These are phyloP conservation scores for Drosophila subpulchrella DNA, from an alignment of 1,140 invertebrate genomes.

Conservation along the genomic window DNA sequence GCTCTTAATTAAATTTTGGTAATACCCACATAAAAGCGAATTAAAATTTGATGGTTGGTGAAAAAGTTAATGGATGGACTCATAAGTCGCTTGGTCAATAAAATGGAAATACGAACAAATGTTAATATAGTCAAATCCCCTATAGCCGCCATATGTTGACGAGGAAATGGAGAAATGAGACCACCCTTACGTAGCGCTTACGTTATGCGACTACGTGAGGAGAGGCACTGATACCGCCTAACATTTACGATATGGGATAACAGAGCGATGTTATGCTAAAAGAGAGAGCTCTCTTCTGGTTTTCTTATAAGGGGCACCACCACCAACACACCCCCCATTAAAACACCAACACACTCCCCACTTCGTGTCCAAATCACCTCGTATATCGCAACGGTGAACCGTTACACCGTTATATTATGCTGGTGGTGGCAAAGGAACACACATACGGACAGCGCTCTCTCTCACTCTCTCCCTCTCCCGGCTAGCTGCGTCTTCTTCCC, in stretches of 20 bases:
- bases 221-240: conserved; percentile 7
- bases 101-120: conserved; percentile 2
- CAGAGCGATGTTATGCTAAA: conserved; percentile 20
- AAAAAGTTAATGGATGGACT: neutral
- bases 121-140: conserved; percentile 25
- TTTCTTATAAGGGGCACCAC: conserved; percentile 5
- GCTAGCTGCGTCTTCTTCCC: conserved; percentile 20
- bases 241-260: conserved; percentile 50
- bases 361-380: conserved; percentile 12
- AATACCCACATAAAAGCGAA: neutral
- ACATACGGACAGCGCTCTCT: conserved; percentile 37
- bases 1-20: neutral
- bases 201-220: conserved; percentile 19
- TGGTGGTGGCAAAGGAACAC: conserved; percentile 65
- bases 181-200: conserved; percentile 54
- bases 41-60: neutral
- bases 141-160: conserved; percentile 23
- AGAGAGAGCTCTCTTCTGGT: conserved; percentile 36
- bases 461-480: conserved; percentile 23
- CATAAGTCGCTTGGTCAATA: conserved; percentile 18
- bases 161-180: neutral
- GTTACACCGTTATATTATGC: conserved; percentile 74
- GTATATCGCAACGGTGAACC: conserved; percentile 59
- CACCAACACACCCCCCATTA: conserved; percentile 49
- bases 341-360: conserved; percentile 48